phyloP scores from a whole-genome alignment of 2,888 invertebrate species.

The Notodonta dromedarius region DNA sequence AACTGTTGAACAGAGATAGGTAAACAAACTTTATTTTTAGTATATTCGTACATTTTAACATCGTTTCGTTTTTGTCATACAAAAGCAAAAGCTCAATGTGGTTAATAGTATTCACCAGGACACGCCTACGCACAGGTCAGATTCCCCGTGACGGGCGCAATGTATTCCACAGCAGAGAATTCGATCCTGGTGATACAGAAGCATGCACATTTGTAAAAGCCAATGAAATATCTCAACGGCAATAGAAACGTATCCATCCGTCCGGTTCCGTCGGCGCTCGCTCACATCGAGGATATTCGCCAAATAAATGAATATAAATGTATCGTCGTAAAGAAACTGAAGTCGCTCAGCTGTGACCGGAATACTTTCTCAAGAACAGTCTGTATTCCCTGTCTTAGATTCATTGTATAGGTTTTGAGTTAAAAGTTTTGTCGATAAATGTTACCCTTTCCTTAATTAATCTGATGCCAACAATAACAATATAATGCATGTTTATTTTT shows the following conservation, averaged over 20 bases:
- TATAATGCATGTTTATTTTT: too few relatives aligned
- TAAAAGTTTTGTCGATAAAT: neutral
- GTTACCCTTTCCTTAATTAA: too few relatives aligned
- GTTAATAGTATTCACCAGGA: constrained; percentile 3
- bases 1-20: too few relatives aligned
- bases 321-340: constrained; percentile 46
- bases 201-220: constrained; percentile 60
- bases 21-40: too few relatives aligned
- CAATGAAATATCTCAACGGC: constrained; percentile 64
- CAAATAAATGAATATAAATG: constrained; percentile 65
- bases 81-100: neutral
- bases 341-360: constrained; percentile 40
- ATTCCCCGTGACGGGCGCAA: constrained; percentile 36
- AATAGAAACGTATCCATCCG: constrained; percentile 61
- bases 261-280: constrained; percentile 47
- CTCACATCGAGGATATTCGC: constrained; percentile 52
- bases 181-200: constrained; percentile 48
- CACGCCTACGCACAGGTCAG: constrained; percentile 26
- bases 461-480: too few relatives aligned
- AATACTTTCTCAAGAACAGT: constrained; percentile 35
- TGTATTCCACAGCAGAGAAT: constrained; percentile 38
- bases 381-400: constrained; percentile 12
- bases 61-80: neutral
- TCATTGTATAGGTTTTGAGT: neutral
- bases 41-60: too few relatives aligned